Evolutionary conservation across 2,797 vertebrate species (phyloP).

Genomic region (Falco berigora): DNA sequence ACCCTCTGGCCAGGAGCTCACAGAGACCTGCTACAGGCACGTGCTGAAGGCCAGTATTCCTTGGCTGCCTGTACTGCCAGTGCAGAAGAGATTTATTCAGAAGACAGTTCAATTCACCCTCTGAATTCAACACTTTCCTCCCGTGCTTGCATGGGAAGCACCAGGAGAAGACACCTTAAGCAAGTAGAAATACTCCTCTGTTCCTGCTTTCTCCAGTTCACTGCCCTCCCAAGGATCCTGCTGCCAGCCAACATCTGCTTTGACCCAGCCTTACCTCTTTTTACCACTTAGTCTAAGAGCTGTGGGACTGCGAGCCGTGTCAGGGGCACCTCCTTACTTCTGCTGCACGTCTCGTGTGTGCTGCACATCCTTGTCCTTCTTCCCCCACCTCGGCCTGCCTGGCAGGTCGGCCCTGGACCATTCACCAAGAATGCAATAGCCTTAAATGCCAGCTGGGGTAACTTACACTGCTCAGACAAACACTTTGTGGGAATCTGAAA

Average conservation of each 20-base stretch:
- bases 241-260: not conserved
- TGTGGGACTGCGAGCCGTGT: not conserved
- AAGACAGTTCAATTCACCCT: not conserved
- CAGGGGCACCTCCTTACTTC: not conserved
- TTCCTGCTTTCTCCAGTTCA: not conserved
- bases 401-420: not conserved
- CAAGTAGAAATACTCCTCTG: not conserved
- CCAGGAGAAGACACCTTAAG: not conserved
- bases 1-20: not conserved
- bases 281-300: not conserved
- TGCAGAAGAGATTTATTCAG: not conserved
- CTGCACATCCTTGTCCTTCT: not conserved
- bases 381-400: not conserved
- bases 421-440: not conserved
- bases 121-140: not conserved
- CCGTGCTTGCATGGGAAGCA: not conserved
- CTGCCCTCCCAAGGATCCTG: not conserved
- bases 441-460: not conserved
- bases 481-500: not conserved
- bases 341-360: not conserved
- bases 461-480: not conserved
- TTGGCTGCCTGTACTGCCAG: not conserved
- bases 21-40: not conserved
- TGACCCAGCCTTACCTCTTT: not conserved
- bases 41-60: not conserved